These are phyloP conservation scores for Acleris laterana DNA, from an alignment of 2,888 invertebrate species.

Conservation along the genomic window DNA sequence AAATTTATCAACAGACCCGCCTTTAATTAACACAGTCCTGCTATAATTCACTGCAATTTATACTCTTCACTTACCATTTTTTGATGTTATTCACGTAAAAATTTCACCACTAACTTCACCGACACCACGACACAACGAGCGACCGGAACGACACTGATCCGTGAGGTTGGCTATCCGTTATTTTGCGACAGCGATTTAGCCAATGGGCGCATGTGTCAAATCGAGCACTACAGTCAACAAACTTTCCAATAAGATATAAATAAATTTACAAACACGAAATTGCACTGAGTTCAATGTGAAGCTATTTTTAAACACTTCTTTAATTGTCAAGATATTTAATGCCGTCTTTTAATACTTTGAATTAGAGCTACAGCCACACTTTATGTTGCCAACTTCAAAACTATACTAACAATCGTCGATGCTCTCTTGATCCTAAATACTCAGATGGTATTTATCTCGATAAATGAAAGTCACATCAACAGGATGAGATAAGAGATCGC, in stretches of 20 bases:
- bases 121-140: conserved; percentile 81
- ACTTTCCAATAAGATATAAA: conserved; percentile 49
- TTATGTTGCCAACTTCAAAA: conserved; percentile 63
- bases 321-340: conserved; percentile 8
- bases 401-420: conserved; percentile 54
- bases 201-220: conserved; percentile 84
- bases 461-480: conserved; percentile 52
- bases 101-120: conserved; percentile 81
- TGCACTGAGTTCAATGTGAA: conserved; percentile 1
- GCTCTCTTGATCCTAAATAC: conserved; percentile 26
- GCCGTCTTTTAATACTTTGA: not conserved
- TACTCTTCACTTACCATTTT: conserved; percentile 82
- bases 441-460: conserved; percentile 38
- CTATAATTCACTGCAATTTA: conserved; percentile 67
- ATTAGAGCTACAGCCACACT: conserved; percentile 25
- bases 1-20: conserved; percentile 51
- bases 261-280: conserved; percentile 20
- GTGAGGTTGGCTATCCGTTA: conserved; percentile 76
- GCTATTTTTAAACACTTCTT: conserved; percentile 16
- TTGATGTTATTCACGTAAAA: conserved; percentile 82
- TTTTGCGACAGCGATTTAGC: conserved; percentile 74
- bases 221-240: conserved; percentile 59
- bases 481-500: conserved; percentile 58
- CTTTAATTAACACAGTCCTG: conserved; percentile 61
- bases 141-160: conserved; percentile 82